Percentiles rank a stretch among this genome's conserved stretches.
Evolutionary conservation across 53 echinoderm and acorn worm species (phyloP).

Genomic region (Holothuria leucospilota): DNA sequence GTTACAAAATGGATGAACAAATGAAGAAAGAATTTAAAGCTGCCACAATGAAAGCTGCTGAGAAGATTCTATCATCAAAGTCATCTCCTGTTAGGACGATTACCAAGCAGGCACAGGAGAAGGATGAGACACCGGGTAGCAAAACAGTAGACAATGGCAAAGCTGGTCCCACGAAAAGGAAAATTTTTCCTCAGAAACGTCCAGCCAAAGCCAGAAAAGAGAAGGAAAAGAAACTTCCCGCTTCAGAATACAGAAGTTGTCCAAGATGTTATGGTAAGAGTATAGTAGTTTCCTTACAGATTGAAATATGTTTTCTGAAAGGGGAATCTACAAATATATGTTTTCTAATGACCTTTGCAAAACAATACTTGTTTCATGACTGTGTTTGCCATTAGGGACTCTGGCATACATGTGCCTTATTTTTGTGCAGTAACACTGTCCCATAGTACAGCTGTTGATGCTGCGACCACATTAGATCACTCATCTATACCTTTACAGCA

Average conservation of each 20-base stretch:
- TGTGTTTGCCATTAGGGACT: no score
- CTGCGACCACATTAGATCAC: no score
- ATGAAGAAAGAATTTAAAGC: constrained; percentile 15
- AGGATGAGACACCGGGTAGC: constrained; percentile 1
- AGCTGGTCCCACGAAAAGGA: constrained; percentile 14
- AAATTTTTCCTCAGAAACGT: constrained; percentile 11
- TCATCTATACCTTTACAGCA: no score
- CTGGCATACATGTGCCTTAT: no score
- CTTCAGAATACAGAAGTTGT: constrained; percentile 22
- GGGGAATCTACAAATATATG: no score
- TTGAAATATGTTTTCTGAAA: no score
- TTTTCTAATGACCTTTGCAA: no score
- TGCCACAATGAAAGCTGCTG: constrained; percentile 15
- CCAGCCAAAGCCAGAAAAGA: neutral
- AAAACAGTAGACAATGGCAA: neutral
- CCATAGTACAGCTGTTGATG: no score
- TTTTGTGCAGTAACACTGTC: no score
- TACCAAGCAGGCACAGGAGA: neutral
- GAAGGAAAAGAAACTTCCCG: neutral
- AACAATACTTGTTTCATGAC: no score
- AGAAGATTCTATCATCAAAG: neutral
- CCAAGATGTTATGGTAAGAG: constrained; percentile 31
- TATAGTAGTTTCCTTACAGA: no score
- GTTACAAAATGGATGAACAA: constrained; percentile 32
- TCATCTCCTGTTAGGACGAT: neutral